A percentile compares a stretch with the other conserved stretches of the same genome.
Conservation (phyloP, 2,888 invertebrate genomes). For the Campaea margaritaria region DNA sequence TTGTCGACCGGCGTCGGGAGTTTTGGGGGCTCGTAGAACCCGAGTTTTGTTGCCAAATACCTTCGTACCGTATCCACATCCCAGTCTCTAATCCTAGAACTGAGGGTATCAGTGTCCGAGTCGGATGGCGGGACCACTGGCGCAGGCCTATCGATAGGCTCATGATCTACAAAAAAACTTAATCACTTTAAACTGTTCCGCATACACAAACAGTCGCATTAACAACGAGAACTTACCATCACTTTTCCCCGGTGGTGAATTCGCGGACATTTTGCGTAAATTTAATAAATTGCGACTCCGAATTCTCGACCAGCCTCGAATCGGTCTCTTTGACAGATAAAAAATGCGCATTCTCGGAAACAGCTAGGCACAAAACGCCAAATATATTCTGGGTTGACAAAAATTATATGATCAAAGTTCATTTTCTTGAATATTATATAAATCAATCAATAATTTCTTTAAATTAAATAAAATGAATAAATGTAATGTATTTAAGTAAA, state of each 20-base stretch:
- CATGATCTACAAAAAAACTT: conserved; percentile 57
- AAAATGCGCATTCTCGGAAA: conserved; percentile 67
- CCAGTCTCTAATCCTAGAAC: conserved; percentile 72
- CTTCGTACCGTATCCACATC: conserved; percentile 87
- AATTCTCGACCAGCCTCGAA: conserved; percentile 71
- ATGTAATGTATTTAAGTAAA: too few species aligned
- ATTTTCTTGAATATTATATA: conserved; percentile 18
- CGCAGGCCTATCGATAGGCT: conserved; percentile 54
- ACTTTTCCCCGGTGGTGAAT: conserved; percentile 78
- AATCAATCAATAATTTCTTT: conserved; percentile 1
- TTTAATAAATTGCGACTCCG: conserved; percentile 71
- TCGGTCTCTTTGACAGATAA: conserved; percentile 52
- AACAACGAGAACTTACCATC: conserved; percentile 60
- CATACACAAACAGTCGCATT: conserved; percentile 13
- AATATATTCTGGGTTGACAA: neutral
- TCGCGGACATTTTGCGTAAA: conserved; percentile 76
- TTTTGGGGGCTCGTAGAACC: conserved; percentile 80
- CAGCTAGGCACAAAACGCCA: conserved; percentile 32
- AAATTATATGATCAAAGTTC: conserved; percentile 24
- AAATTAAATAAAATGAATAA: neutral
- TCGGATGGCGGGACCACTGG: conserved; percentile 72
- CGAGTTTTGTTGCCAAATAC: conserved; percentile 88
- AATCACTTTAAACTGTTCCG: conserved; percentile 27
- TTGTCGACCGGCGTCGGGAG: conserved; percentile 62
- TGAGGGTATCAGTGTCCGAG: conserved; percentile 58